Percentiles rank a stretch among this genome's conserved stretches.
Evolutionary conservation across 2,888 invertebrate species (phyloP).

Genomic region (Matsumyia berberina): DNA sequence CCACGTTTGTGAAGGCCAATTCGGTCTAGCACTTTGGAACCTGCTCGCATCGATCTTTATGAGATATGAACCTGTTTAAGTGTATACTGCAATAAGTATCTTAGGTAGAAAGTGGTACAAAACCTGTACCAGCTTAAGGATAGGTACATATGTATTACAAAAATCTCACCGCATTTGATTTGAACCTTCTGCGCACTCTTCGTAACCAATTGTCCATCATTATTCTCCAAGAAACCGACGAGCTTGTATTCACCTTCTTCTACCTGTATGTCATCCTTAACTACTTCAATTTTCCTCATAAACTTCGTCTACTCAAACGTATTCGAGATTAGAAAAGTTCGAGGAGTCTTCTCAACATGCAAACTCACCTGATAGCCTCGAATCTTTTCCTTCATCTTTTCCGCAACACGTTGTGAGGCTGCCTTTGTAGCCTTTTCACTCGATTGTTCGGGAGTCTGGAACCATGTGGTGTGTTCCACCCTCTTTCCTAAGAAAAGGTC

Average conservation of each 20-base stretch:
- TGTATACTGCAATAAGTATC: no score
- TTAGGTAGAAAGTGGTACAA: no score
- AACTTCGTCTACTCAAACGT: conserved; percentile 39
- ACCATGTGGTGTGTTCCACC: conserved; percentile 21
- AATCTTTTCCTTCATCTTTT: conserved; percentile 47
- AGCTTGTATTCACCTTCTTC: conserved; percentile 31
- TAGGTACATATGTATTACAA: no score
- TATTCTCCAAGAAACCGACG: conserved; percentile 29
- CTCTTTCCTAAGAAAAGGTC: conserved; percentile 11
- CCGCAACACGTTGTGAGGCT: conserved; percentile 6
- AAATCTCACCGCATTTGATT: conserved; percentile 41
- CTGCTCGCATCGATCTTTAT: no score
- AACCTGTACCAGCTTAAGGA: no score
- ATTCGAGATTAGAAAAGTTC: neutral
- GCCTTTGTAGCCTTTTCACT: conserved; percentile 7
- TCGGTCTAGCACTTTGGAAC: no score
- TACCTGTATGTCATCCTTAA: conserved; percentile 37
- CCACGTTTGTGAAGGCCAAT: no score
- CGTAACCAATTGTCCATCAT: conserved; percentile 13
- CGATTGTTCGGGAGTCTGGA: neutral
- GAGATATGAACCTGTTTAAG: no score
- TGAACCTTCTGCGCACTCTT: conserved; percentile 10
- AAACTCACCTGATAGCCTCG: conserved; percentile 29
- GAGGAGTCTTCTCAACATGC: no score
- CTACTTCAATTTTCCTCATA: conserved; percentile 29